These are phyloP conservation scores for Thera britannica DNA, from an alignment of 2,888 invertebrate species.

Conservation along the genomic window DNA sequence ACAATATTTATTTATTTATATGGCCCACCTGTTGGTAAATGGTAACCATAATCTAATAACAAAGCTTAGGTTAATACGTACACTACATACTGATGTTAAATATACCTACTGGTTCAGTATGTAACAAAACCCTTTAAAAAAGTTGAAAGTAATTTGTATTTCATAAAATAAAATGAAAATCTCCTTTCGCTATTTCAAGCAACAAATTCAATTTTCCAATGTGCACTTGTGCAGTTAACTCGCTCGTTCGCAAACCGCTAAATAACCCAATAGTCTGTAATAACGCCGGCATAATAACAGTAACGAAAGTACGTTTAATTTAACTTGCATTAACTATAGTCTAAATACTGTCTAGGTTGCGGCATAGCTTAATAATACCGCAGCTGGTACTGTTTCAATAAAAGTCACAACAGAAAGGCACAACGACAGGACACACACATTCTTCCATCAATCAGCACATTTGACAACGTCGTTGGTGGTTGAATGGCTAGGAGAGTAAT, in stretches of 20 bases:
- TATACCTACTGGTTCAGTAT: neutral
- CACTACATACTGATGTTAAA: neutral
- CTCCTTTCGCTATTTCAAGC: slow-evolving; percentile 6
- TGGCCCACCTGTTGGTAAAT: too few relatives aligned
- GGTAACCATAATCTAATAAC: too few relatives aligned
- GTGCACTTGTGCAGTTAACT: slow-evolving; percentile 34
- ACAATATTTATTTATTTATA: too few relatives aligned
- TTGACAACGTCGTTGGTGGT: too few relatives aligned
- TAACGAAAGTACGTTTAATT: slow-evolving; percentile 46
- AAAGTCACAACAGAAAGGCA: neutral
- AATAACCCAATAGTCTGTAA: slow-evolving; percentile 40
- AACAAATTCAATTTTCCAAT: slow-evolving; percentile 42
- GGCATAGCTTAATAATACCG: slow-evolving; percentile 10
- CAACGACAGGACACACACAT: too few relatives aligned
- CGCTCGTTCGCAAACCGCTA: slow-evolving; percentile 40
- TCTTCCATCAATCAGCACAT: too few relatives aligned
- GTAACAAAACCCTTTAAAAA: too few relatives aligned
- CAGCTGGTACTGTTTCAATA: slow-evolving; percentile 1
- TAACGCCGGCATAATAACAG: slow-evolving; percentile 38
- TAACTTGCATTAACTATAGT: slow-evolving; percentile 36
- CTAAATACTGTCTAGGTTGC: slow-evolving; percentile 25
- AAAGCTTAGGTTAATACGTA: too few relatives aligned
- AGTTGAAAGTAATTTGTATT: too few relatives aligned
- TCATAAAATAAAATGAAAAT: neutral
- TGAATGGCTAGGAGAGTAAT: too few relatives aligned